These are phyloP conservation scores for Didymodactylos carnosus DNA, from an alignment of 2,888 invertebrate genomes.

Conservation along the genomic window DNA sequence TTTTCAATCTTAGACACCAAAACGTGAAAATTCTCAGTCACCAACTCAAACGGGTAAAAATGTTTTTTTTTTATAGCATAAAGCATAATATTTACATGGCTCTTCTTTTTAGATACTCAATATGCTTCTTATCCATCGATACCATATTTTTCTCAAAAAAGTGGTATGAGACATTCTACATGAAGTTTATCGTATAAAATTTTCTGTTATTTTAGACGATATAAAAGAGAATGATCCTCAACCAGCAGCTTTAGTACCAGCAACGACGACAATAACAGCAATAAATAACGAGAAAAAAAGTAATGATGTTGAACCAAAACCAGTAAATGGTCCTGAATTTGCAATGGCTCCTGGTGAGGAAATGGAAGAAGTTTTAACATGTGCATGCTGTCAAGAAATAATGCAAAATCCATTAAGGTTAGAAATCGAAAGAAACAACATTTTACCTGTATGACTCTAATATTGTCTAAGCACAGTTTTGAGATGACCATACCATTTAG, in stretches of 20 bases:
- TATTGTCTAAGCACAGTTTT: no score
- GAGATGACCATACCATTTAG: no score
- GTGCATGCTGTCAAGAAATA: slow-evolving; percentile 32
- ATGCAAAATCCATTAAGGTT: slow-evolving; percentile 31
- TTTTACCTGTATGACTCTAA: no score
- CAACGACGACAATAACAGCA: no score
- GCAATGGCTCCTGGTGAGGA: slow-evolving; percentile 19
- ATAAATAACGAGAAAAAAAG: background rate
- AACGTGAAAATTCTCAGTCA: no score
- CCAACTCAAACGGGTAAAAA: background rate
- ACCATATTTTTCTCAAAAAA: background rate
- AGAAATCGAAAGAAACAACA: no score
- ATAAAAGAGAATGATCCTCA: no score
- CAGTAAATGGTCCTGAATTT: background rate
- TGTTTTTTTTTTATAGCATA: background rate
- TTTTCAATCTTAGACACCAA: no score
- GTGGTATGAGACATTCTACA: background rate
- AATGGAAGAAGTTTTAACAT: slow-evolving; percentile 25
- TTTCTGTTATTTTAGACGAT: no score
- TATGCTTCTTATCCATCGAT: background rate
- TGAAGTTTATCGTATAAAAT: no score
- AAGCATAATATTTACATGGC: no score
- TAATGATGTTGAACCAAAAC: background rate
- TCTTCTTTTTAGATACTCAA: background rate
- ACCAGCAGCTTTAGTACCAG: no score